Evolutionary conservation across 2,113 vertebrate species (phyloP), one percentile per base, ranked within the genome.

Genomic region (Malurus cyaneus): DNA sequence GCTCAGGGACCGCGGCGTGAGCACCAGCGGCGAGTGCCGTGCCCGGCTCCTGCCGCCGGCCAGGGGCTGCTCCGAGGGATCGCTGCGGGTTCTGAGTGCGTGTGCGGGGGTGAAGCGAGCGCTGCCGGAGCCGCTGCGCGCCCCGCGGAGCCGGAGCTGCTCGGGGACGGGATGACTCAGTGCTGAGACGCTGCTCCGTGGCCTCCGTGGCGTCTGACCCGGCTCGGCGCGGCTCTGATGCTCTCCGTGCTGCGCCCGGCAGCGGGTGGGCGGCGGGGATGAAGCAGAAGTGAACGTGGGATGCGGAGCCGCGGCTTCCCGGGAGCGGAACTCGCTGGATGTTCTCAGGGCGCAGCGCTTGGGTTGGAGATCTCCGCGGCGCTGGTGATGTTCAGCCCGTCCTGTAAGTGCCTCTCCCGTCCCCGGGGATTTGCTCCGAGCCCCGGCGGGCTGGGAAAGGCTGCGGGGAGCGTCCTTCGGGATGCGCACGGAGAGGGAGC

Each of bases 401-500:
- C 89, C 86, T 61, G 94, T 94, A 32, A 97, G 95, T 94, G 72
- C 57, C 28, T 78, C 64, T 41, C 50, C 29, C 20, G 0, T 1
- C 39, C 14, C 32, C 1, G 23, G 46, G 64, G 34, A 0, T 49
- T 8, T 26, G 26, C 23, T 26, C 31, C 41, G 78, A 6, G 1
- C 31, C 16, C 54, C 3, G 46, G 9, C 5, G 73, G 73, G 13
- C 18, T 11, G 36, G 8, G 7, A 13, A 31, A 41, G n/a, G 0
- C 8, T 2, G 2, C 8, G 0, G 19, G 84, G 66, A 59, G 3
- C 41, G 3, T 64, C 89, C 47, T 4, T 8, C 4, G 0, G 52
- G 24, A 6, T 2, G 59, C 2, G 0, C 29, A 0, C 0, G 11
- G 49, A 17, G 19, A 46, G 8, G 1, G 26, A 41, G 0, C 34